Evolutionary conservation across 2,113 vertebrate genomes (phyloP), one percentile per base, ranked within the genome.

Genomic region (Cichladusa arquata): DNA sequence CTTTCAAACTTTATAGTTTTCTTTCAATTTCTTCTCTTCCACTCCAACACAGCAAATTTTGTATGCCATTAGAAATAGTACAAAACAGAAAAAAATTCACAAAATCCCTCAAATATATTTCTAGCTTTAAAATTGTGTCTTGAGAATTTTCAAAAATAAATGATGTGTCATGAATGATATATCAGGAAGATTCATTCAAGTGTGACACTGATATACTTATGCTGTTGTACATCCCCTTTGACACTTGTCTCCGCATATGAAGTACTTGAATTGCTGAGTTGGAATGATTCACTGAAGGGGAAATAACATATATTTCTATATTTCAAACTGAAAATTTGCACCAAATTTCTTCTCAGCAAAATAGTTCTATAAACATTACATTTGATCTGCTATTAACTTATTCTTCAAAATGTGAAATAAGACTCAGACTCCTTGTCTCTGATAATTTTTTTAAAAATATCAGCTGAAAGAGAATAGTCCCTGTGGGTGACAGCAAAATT

Each of bases 401-500:
- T 16, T 54, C 26, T 90, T 78, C 14, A 86, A 62, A 70, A 70
- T 62, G 34, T 73, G 50, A 90, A 82, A 83, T 42, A 29, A 76
- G 17, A 50, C 9, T 83, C 66, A 86, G 26, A 57, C 19, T 83
- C 42, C 36, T 86, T 70, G 28, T 51, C 29, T 62, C 34, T 66
- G 48, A 53, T 79, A 47, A 3, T 44, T 54, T 76, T 79, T 77
- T 76, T 81, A 36, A 36, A 23, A 88, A 70, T 80, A 77, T 14
- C 44, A 86, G 6, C 42, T 92, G 69, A 88, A 92, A 88, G 16
- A 83, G 80, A 86, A 80, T 73, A 86, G 56, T 86, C 92, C 80
- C 94, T 62, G 44, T 93, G 80, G 94, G 48, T 67, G 56, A 88
- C 47, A 92, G 76, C 38, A 94, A 90, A 94, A 95, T 96, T 96